These are phyloP conservation scores for Ailurus styani DNA, from an alignment of 2,113 vertebrate species.

Conservation along the genomic window DNA sequence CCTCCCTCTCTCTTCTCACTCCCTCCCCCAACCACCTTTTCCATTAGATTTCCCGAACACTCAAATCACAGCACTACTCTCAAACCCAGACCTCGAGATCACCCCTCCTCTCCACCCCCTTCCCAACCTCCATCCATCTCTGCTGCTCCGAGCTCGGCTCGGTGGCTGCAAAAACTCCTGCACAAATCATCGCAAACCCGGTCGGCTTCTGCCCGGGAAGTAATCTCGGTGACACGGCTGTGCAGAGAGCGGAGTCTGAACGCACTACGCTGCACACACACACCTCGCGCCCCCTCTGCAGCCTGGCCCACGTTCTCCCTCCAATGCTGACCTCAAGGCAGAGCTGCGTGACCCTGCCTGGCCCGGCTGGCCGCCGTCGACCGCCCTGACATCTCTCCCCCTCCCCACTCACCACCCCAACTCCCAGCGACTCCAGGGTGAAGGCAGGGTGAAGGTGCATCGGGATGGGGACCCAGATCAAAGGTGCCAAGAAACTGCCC, in stretches of 20 bases:
- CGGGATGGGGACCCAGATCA: not conserved
- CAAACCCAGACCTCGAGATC: constrained; percentile 36
- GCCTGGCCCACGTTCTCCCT: not conserved
- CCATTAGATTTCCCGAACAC: constrained; percentile 66
- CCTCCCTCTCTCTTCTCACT: not conserved
- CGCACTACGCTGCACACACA: not conserved
- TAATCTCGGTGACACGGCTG: not conserved
- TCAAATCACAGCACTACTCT: constrained; percentile 60
- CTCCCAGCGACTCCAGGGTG: not conserved
- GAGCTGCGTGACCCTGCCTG: constrained; percentile 52
- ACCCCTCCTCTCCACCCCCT: constrained; percentile 30
- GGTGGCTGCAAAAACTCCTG: constrained; percentile 47
- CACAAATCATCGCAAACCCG: constrained; percentile 41
- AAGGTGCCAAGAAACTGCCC: constrained; percentile 60
- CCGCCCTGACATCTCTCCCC: constrained; percentile 11
- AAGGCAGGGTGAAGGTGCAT: constrained; percentile 47
- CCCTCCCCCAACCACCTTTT: constrained; percentile 39
- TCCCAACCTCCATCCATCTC: constrained; percentile 71
- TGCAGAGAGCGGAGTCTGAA: not conserved
- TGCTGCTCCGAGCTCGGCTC: not conserved
- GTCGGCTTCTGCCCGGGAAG: not conserved
- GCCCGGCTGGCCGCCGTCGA: not conserved
- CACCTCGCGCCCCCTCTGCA: not conserved
- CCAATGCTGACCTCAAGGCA: constrained; percentile 36
- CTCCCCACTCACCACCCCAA: constrained; percentile 36